Base-by-base conservation (phyloP, 2,888 invertebrate species). In the Pocota personata region DNA sequence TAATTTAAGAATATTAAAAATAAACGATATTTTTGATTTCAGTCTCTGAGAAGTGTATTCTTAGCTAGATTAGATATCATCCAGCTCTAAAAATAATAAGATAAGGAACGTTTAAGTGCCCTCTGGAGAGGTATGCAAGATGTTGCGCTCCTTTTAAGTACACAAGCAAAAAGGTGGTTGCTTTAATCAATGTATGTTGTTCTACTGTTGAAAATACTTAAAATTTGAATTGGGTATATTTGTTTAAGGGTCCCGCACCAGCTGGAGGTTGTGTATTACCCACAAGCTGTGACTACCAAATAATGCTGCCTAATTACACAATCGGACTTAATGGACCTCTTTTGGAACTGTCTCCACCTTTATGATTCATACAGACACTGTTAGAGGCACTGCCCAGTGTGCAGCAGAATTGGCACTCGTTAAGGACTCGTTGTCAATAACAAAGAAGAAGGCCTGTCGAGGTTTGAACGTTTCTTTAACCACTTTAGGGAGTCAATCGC, bases 261-360 rank as follows among this genome's bases (percentile, higher is more conserved):
- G 96, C 96, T 27, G 96, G 96, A 7, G 97, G 97, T 0, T 97
- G 97, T 89, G 92, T 97, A 1, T 89, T 97, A 8, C 93, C 97
- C 0, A 93, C 95, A 91, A 94, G 94, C 48, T 96, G 96, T 90
- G 97, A 97, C 92, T 97, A 97, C 91, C 93, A 97, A 88, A 94
- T 95, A 3, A 96, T 97, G 95, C 94, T 95, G 7, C 95, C 95
- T 0, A 95, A 96, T 88, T 95, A 93, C 89, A 94, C 94, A n/a
- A 97, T 97, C 62, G 97, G 97, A 0, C 92, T 97, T 4, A 97
- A 97, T 90, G 97, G 97, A 93, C 96, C 97, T 0, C 94, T 95
- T 71, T 92, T 97, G 58, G 97, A 97, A 37, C 95, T 96, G 64
- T 93, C 95, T 0, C 95, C 96, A 0, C 96, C 96, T 0, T 92